phyloP scores from a whole-genome alignment of 2,888 invertebrate genomes.

The Geophilus truncorum region DNA sequence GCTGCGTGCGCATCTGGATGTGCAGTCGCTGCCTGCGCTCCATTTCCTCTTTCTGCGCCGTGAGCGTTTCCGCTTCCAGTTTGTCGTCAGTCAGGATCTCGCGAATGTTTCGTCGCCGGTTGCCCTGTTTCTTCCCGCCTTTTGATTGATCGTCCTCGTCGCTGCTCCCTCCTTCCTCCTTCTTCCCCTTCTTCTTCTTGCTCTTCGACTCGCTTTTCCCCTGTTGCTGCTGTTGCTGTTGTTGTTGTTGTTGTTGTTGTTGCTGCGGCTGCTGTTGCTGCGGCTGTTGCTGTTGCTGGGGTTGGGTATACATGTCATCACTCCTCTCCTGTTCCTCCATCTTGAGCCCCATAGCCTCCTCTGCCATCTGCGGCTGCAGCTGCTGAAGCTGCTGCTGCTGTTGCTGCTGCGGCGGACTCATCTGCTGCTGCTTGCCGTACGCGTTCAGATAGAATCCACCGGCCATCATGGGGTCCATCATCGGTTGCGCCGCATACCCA shows the following conservation, averaged over 20 bases:
- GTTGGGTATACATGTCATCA: background rate
- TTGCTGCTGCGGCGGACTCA: background rate
- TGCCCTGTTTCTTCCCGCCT: conserved; percentile 41
- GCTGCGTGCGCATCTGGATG: conserved; percentile 46
- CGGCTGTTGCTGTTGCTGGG: background rate
- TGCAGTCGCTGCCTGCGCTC: conserved; percentile 56
- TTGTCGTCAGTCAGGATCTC: conserved; percentile 92
- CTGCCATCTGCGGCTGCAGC: background rate
- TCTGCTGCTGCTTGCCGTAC: background rate
- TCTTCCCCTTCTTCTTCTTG: conserved; percentile 38
- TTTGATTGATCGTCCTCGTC: conserved; percentile 39
- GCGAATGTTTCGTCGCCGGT: conserved; percentile 69
- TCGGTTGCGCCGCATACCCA: background rate
- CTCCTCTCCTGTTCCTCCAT: background rate
- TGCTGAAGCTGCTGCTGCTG: background rate
- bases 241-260: background rate
- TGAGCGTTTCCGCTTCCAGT: conserved; percentile 82
- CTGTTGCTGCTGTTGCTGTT: background rate
- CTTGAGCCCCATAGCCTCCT: background rate
- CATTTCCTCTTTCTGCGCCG: conserved; percentile 87
- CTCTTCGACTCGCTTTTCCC: background rate
- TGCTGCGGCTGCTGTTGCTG: background rate
- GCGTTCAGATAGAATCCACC: background rate
- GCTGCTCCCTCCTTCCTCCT: conserved; percentile 39
- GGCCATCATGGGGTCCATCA: background rate